Evolutionary conservation across 1,140 invertebrate species (phyloP).

Genomic region (Apolygus lucorum): DNA sequence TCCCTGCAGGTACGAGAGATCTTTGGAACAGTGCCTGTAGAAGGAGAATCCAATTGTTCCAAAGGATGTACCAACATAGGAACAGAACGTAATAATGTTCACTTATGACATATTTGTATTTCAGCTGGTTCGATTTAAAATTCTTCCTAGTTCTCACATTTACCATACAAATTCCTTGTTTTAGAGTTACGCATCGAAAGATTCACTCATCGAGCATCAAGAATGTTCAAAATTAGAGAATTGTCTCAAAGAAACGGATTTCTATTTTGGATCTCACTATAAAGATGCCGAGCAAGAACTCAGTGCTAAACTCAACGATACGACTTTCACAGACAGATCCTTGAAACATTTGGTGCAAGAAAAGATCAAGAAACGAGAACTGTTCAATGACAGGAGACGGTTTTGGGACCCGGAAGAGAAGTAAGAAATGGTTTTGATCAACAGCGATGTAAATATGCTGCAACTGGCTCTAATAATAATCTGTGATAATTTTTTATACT

Average conservation of each 20-base stretch:
- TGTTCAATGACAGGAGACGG: constrained; percentile 4
- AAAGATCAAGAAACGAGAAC: neutral
- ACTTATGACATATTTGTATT: too few species aligned
- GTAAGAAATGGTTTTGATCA: too few species aligned
- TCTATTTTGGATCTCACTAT: neutral
- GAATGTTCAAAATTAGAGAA: neutral
- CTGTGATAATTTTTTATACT: too few species aligned
- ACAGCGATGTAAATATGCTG: too few species aligned
- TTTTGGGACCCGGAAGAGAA: constrained; percentile 6
- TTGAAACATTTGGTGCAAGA: neutral
- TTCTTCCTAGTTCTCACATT: neutral
- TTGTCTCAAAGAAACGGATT: neutral
- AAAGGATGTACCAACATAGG: too few species aligned
- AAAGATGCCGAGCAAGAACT: neutral
- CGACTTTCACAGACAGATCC: neutral
- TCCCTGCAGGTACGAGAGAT: too few species aligned
- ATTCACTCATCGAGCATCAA: neutral
- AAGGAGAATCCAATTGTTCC: too few species aligned
- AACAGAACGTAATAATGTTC: too few species aligned
- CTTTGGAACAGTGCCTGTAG: too few species aligned
- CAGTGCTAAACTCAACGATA: neutral
- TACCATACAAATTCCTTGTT: neutral
- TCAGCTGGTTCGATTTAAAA: neutral
- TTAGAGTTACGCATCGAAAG: constrained; percentile 5
- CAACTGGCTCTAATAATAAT: too few species aligned